Base-by-base conservation (phyloP, 2,113 vertebrate genomes). In the Riparia riparia region DNA sequence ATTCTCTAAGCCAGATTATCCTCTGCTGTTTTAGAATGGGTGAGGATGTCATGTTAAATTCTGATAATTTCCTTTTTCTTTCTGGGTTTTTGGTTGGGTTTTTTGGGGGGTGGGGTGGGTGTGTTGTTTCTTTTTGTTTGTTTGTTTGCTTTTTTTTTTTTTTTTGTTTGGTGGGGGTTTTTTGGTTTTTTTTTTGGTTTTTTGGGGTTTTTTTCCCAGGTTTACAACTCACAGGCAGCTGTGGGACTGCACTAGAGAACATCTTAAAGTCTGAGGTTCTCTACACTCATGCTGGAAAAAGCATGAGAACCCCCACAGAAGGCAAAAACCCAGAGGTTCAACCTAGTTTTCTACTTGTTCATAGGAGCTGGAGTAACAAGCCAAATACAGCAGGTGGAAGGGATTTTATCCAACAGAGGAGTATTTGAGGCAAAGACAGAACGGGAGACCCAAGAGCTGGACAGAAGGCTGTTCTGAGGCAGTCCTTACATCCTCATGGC, bases 11-110 rank as follows among this genome's bases (percentile, higher is more conserved):
- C 10, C 60, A 85, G 57, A 86, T 90, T 92, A 81, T 87, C 32
- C 86, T 90, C 77, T 70, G 57, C 60, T 90, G 63, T 21, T 95
- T 93, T 54, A 65, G 90, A 95, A 80, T 57, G 44, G 60, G 25
- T 72, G 44, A 81, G 58, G 60, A 85, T n/a, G 78, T 90, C 85
- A 92, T 5, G 2, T 49, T 79, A 86, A 88, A 90, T 47, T 54
- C 69, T 66, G 50, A 56, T 22, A 25, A 39, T 54, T 79, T 65
- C 9, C 3, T 47, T 28, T 56, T 57, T 82, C 57, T 61, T 44
- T 18, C 34, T 41, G 31, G 1, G 20, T 53, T 79, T 21, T 22
- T 57, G 16, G 50, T 77, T 61, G 7, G 32, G 6, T 10, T 31
- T 50, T 57, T 60, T 17, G 28, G 3, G 6, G 41, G 31, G 29